phyloP scores from a whole-genome alignment of 2,113 vertebrate species.

The Oreocharis arfaki region DNA sequence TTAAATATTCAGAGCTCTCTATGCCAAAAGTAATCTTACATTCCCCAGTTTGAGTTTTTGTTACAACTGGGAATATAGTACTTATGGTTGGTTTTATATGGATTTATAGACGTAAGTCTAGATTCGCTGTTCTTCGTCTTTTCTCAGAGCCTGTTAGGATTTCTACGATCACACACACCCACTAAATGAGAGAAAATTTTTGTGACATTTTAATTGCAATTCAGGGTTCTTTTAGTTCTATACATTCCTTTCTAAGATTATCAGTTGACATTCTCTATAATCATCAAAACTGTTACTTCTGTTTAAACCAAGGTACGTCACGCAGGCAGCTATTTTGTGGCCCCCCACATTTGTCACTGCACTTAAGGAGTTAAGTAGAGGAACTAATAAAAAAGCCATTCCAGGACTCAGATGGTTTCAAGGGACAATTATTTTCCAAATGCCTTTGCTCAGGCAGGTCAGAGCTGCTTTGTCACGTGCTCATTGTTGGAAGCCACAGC shows the following conservation, averaged over 20 bases:
- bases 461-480: neutral
- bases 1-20: conserved; percentile 2
- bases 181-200: neutral
- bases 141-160: neutral
- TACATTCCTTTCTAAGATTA: neutral
- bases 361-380: neutral
- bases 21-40: neutral
- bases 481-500: neutral
- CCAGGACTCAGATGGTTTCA: neutral
- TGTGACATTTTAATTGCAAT: neutral
- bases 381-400: neutral
- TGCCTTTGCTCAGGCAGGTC: neutral
- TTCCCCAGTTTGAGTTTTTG: neutral
- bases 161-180: neutral
- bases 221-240: neutral
- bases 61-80: neutral
- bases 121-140: neutral
- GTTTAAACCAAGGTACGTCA: neutral
- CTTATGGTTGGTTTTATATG: neutral
- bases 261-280: neutral
- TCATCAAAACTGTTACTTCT: neutral
- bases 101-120: neutral
- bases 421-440: neutral
- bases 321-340: neutral
- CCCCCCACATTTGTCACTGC: neutral